A percentile compares a stretch with the other conserved stretches of the same genome.
These are phyloP conservation scores for Steatocranus sp. DNA, from an alignment of 2,797 vertebrate species.

Conservation along the genomic window DNA sequence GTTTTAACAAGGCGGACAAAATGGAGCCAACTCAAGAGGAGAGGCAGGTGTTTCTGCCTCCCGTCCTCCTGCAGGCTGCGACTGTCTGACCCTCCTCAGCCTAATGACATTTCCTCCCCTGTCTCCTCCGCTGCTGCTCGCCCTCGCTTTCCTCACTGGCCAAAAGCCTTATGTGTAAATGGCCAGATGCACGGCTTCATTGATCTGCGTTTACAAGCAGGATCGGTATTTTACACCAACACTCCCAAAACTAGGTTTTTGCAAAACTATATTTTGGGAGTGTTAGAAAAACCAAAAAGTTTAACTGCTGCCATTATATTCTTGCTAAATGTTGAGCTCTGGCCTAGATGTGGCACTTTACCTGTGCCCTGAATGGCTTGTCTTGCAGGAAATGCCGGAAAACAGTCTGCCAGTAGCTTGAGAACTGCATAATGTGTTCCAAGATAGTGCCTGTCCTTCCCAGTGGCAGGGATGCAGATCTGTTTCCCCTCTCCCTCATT, in stretches of 20 bases:
- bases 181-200: background rate
- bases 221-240: background rate
- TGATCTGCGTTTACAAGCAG: background rate
- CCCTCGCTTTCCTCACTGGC: background rate
- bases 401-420: background rate
- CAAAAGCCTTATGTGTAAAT: background rate
- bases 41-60: conserved; percentile 6
- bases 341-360: background rate
- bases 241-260: background rate
- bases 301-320: background rate
- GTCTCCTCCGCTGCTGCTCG: background rate
- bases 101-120: conserved; percentile 12
- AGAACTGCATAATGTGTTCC: background rate
- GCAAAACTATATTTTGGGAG: background rate
- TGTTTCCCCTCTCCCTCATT: background rate
- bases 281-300: background rate
- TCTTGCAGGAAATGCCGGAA: conserved; percentile 7
- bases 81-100: conserved; percentile 13
- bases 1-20: conserved; percentile 38
- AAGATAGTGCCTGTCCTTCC: background rate
- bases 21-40: conserved; percentile 26
- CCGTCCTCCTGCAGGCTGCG: background rate
- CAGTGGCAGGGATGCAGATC: background rate
- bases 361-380: background rate
- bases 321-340: background rate